Base-by-base conservation (phyloP, 1,140 invertebrate genomes). In the Drosophila nebulosa region DNA sequence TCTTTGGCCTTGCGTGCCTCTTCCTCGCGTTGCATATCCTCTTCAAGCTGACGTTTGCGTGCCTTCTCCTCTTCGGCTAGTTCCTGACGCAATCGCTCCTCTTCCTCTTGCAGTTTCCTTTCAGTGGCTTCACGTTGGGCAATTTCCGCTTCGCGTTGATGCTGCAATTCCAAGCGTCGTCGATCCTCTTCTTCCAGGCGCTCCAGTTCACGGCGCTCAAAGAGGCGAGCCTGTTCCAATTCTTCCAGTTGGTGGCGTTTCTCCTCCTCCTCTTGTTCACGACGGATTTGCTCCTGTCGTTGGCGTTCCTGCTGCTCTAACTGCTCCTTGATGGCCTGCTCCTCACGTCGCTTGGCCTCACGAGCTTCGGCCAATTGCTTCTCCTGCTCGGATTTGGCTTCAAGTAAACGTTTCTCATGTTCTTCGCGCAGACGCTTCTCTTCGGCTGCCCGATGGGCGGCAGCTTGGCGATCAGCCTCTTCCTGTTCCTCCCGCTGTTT, bases 251-350 rank as follows among this genome's bases (percentile, higher is more conserved):
- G 64, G 9, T 22, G 30, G 1, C 89, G 89, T 52, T 86, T 79
- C 59, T 91, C 86, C 30, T 90, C 89, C 39, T 90, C 89, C 50
- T 88, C 62, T 14, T 80, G 74, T 14, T 90, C 69, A 26, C 70
- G 78, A 4, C 61, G 60, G 4, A 89, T 77, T 53, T 90, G 68
- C 55, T 86, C 76, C 26, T 72, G 83, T 0, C 88, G 80, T 21
- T 72, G 71, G 12, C 69, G 69, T 35, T 91, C 88, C 57, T 89
- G 80, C 46, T 79, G 66, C 59, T 84, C 61, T 3, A 79, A 36
- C 14, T 64, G 64, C n/a, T 77, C 73, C 12, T 90, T 60, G 3
- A 89, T 60, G 27, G 57, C 69, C 36, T 79, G 61, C 7, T 91
- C 69, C 6, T 89, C 74, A 2, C 69, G 78, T 2, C 85, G 78